Evolutionary conservation across 2,797 vertebrate species (phyloP).

Genomic region (Gorsachius magnificus): DNA sequence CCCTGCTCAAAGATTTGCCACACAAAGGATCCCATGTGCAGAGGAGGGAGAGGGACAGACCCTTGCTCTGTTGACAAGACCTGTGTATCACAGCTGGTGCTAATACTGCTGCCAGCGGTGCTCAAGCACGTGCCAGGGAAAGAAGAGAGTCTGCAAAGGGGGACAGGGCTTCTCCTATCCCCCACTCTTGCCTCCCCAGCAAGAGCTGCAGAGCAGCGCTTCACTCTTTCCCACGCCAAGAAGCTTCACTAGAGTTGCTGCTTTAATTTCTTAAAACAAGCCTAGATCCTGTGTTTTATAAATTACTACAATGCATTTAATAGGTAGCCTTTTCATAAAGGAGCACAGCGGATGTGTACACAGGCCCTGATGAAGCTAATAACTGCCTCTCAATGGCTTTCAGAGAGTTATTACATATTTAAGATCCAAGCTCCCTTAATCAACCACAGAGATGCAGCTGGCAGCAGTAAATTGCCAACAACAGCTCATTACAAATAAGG

Average conservation of each 20-base stretch:
- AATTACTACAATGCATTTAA: constrained; percentile 34
- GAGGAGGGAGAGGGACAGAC: neutral
- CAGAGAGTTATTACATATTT: constrained; percentile 65
- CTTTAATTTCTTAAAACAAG: neutral
- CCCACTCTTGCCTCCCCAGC: neutral
- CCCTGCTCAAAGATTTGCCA: neutral
- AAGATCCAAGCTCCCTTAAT: constrained; percentile 62
- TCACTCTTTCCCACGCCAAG: neutral
- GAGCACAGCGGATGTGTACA: constrained; percentile 19
- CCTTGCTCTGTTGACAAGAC: neutral
- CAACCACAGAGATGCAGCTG: constrained; percentile 72
- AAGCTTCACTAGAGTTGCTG: neutral
- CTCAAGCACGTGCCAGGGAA: neutral
- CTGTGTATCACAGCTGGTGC: neutral
- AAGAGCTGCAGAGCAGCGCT: neutral
- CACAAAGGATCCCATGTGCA: neutral
- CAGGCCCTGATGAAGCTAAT: constrained; percentile 63
- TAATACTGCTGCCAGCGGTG: neutral
- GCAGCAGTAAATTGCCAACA: constrained; percentile 63
- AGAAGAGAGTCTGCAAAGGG: neutral
- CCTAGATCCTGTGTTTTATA: neutral
- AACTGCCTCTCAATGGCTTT: constrained; percentile 62
- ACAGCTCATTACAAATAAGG: constrained; percentile 70
- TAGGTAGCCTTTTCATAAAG: constrained; percentile 41
- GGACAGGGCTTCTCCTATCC: neutral